These are phyloP conservation scores for Atlantisia rogersi DNA, from an alignment of 2,113 vertebrate genomes.

Conservation along the genomic window DNA sequence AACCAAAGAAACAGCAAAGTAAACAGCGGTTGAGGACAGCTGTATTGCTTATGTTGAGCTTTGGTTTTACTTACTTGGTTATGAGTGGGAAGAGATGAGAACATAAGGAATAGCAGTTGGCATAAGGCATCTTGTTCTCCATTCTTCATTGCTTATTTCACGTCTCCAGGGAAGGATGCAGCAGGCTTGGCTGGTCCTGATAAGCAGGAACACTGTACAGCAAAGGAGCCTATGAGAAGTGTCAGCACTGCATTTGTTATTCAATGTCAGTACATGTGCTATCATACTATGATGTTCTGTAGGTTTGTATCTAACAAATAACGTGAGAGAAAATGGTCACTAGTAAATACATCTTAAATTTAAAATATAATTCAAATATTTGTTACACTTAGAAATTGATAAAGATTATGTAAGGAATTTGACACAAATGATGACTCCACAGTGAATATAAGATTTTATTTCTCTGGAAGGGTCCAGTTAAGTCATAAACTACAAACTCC, in stretches of 20 bases:
- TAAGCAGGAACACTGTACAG: neutral
- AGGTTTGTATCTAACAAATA: neutral
- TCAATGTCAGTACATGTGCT: neutral
- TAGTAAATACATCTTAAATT: neutral
- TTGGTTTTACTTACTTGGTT: conserved; percentile 22
- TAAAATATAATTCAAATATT: neutral
- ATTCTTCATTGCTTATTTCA: conserved; percentile 23
- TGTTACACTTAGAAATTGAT: conserved; percentile 56
- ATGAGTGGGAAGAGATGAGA: conserved; percentile 1
- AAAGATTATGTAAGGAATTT: conserved; percentile 28
- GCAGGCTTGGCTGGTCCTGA: conserved; percentile 16
- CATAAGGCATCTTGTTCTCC: neutral
- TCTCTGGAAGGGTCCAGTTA: conserved; percentile 18
- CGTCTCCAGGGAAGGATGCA: neutral
- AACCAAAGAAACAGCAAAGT: neutral
- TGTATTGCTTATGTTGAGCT: conserved; percentile 17
- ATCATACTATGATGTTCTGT: neutral
- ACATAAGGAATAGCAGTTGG: neutral
- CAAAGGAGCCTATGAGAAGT: neutral
- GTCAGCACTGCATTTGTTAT: conserved; percentile 14
- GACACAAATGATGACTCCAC: neutral
- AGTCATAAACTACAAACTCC: conserved; percentile 35
- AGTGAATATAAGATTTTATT: conserved; percentile 42
- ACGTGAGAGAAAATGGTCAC: neutral
- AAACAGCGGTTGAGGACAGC: neutral